Percentiles rank a stretch among this genome's conserved stretches.
Evolutionary conservation across 2,797 vertebrate species (phyloP).

Genomic region (Hyperoplus lanceolatus): DNA sequence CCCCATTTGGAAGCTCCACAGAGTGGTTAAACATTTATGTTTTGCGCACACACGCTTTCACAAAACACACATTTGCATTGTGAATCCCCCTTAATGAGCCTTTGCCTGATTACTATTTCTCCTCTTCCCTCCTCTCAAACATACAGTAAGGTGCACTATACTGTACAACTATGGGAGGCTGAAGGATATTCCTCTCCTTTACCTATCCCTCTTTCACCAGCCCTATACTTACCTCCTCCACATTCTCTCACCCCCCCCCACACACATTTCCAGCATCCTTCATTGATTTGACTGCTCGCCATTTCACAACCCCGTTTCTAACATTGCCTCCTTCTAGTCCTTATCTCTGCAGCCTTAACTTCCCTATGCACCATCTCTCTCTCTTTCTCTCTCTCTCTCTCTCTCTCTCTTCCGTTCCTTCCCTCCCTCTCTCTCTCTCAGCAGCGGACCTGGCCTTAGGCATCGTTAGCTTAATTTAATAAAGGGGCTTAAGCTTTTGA

Average conservation of each 20-base stretch:
- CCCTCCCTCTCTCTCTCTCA: conserved; percentile 54
- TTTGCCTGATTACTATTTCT: conserved; percentile 64
- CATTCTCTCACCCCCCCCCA: conserved; percentile 37
- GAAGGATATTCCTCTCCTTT: conserved; percentile 55
- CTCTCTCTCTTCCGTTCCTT: conserved; percentile 26
- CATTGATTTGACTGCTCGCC: conserved; percentile 67
- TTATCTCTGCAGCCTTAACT: conserved; percentile 64
- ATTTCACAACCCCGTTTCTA: conserved; percentile 62
- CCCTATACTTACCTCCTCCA: conserved; percentile 43
- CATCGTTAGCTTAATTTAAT: conserved; percentile 89
- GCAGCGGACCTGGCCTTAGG: conserved; percentile 83
- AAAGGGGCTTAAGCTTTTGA: conserved; percentile 88
- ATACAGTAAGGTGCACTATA: conserved; percentile 51
- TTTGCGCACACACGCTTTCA: conserved; percentile 35
- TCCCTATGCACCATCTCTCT: conserved; percentile 48
- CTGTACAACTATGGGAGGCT: conserved; percentile 48
- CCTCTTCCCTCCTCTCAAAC: conserved; percentile 38
- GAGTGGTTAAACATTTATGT: conserved; percentile 61
- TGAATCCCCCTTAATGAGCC: conserved; percentile 51
- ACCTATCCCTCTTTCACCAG: conserved; percentile 39
- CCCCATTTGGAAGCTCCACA: conserved; percentile 28
- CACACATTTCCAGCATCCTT: conserved; percentile 32
- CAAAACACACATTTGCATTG: conserved; percentile 69
- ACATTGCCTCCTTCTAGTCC: conserved; percentile 48
- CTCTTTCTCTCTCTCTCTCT: conserved; percentile 35